A percentile compares a stretch with the other conserved stretches of the same genome.
Evolutionary conservation across 2,113 vertebrate species (phyloP).

Genomic region (Monarcha castaneiventris): DNA sequence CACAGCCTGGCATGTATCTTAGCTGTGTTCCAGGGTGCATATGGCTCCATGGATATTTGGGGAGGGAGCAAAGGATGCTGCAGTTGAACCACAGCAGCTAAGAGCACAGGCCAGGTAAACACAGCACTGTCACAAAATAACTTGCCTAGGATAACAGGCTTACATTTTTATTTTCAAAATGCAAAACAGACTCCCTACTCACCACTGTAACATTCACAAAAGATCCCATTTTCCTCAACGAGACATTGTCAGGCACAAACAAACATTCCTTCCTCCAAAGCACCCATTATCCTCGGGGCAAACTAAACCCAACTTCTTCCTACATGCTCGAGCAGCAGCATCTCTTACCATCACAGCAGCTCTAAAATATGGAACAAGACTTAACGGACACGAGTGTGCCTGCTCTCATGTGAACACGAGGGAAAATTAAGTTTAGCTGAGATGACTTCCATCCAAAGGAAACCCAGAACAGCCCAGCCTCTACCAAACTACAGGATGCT

Average conservation of each 20-base stretch:
- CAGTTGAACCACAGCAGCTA: neutral
- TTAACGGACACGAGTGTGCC: neutral
- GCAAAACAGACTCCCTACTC: neutral
- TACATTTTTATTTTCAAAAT: neutral
- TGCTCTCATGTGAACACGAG: neutral
- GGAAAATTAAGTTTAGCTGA: neutral
- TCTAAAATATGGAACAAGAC: neutral
- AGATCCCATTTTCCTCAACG: neutral
- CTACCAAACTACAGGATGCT: neutral
- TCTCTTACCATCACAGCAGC: neutral
- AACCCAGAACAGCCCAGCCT: neutral
- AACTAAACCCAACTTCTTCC: neutral
- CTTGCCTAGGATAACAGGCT: neutral
- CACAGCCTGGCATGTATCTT: neutral
- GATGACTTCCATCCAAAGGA: neutral
- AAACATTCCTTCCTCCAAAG: conserved; percentile 4
- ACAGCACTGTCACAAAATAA: neutral
- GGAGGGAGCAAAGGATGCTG: neutral
- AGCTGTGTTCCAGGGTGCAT: neutral
- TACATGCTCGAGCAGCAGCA: neutral
- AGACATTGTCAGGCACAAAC: neutral
- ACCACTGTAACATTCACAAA: neutral
- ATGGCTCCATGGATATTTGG: neutral
- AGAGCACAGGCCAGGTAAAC: neutral
- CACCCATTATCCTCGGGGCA: neutral